A percentile compares a stretch with the other conserved stretches of the same genome.
Conservation (phyloP, 2,797 vertebrate species). For the Pterois miles region DNA sequence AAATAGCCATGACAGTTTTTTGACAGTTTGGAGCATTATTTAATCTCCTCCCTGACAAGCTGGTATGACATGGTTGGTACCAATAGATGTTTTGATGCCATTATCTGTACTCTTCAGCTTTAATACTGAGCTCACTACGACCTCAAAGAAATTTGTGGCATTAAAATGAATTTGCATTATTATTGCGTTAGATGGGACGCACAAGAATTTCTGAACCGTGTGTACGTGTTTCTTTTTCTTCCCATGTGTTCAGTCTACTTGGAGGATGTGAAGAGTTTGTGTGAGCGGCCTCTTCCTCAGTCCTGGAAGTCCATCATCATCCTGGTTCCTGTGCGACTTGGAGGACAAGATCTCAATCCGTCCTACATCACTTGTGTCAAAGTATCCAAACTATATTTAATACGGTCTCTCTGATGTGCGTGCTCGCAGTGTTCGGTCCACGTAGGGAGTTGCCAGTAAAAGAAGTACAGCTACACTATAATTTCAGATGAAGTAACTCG, state of each 20-base stretch:
- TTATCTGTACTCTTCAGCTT: too few species aligned
- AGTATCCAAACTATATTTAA: slow-evolving; percentile 70
- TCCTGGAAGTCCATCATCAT: slow-evolving; percentile 87
- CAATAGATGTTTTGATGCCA: too few species aligned
- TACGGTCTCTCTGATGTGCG: neutral
- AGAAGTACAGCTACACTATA: neutral
- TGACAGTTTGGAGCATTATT: too few species aligned
- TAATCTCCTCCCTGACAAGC: too few species aligned
- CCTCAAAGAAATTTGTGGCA: too few species aligned
- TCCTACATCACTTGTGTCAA: slow-evolving; percentile 88
- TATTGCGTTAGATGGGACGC: neutral
- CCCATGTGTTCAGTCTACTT: slow-evolving; percentile 84
- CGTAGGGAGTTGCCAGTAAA: neutral
- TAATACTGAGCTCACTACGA: too few species aligned
- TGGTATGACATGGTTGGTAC: too few species aligned
- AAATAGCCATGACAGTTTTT: too few species aligned
- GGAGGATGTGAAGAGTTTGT: slow-evolving; percentile 85
- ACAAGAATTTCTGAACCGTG: neutral
- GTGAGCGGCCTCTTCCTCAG: slow-evolving; percentile 54
- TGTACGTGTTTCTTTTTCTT: neutral
- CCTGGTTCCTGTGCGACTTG: slow-evolving; percentile 91
- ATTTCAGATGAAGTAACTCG: neutral
- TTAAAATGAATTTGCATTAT: too few species aligned
- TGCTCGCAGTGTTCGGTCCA: neutral
- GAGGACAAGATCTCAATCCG: slow-evolving; percentile 89